phyloP scores from a whole-genome alignment of 1,140 invertebrate genomes.

The Panagrolaimus sp. region DNA sequence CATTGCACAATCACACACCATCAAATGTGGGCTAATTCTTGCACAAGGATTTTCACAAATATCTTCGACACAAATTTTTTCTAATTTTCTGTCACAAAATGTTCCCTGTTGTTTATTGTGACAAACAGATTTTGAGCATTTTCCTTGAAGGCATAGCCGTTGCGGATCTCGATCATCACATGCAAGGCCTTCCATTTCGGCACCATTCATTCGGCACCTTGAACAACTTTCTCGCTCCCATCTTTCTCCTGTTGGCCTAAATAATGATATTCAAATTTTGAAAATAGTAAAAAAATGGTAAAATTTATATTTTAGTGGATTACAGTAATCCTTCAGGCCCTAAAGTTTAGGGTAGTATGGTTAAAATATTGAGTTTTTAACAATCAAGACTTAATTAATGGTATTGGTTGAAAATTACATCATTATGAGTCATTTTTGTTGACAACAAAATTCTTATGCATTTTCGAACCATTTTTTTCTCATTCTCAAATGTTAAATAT shows the following conservation, averaged over 20 bases:
- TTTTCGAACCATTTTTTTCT: not conserved
- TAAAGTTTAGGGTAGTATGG: too few relatives aligned
- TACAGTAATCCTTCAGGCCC: too few relatives aligned
- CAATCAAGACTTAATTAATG: too few relatives aligned
- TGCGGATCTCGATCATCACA: slow-evolving; percentile 57
- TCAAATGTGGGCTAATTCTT: slow-evolving; percentile 52
- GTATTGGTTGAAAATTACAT: too few relatives aligned
- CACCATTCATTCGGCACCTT: slow-evolving; percentile 54
- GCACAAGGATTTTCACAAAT: slow-evolving; percentile 58
- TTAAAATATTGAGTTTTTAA: too few relatives aligned
- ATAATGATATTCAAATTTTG: slow-evolving; percentile 18
- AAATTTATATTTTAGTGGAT: too few relatives aligned
- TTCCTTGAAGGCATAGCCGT: slow-evolving; percentile 56
- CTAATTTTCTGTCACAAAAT: slow-evolving; percentile 59
- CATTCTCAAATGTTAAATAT: not conserved
- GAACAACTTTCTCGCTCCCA: slow-evolving; percentile 57
- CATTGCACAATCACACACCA: slow-evolving; percentile 57
- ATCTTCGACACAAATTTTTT: slow-evolving; percentile 59
- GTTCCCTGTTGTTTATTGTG: slow-evolving; percentile 53
- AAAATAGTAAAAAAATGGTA: too few relatives aligned
- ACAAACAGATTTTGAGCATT: slow-evolving; percentile 59
- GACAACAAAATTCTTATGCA: too few relatives aligned
- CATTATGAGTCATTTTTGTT: too few relatives aligned
- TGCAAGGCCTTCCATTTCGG: slow-evolving; percentile 54
- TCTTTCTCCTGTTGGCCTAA: slow-evolving; percentile 54